Evolutionary conservation across 2,888 invertebrate genomes (phyloP).

Genomic region (Sceliomorpha sp.): DNA sequence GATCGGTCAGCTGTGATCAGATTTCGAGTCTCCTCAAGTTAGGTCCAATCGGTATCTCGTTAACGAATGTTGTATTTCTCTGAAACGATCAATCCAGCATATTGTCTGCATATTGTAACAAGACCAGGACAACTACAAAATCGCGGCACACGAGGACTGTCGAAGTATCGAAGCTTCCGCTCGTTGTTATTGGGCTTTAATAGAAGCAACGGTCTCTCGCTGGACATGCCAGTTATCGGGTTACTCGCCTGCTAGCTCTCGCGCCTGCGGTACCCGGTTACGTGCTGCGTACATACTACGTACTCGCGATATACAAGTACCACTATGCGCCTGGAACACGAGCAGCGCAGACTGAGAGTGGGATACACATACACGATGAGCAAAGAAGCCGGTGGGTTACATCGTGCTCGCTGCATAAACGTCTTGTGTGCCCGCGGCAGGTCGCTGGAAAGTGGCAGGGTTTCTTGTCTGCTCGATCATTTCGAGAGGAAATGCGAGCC

Average conservation of each 20-base stretch:
- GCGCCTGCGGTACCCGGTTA: conserved; percentile 54
- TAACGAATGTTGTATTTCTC: conserved; percentile 27
- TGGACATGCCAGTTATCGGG: conserved; percentile 75
- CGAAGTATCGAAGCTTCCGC: conserved; percentile 66
- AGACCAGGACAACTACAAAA: conserved; percentile 41
- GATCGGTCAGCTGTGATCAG: too few relatives aligned
- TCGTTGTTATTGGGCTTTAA: conserved; percentile 74
- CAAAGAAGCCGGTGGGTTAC: conserved; percentile 36
- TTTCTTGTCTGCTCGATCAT: conserved; percentile 34
- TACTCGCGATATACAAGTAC: conserved; percentile 59
- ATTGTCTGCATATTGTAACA: conserved; percentile 46
- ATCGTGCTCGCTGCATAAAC: conserved; percentile 27
- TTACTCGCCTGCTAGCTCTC: conserved; percentile 62
- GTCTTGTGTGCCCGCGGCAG: conserved; percentile 17
- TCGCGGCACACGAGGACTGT: conserved; percentile 47
- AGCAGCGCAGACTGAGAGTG: conserved; percentile 27
- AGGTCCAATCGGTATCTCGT: too few relatives aligned
- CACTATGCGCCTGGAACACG: conserved; percentile 52
- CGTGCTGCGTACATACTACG: conserved; percentile 56
- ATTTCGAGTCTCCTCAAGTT: too few relatives aligned
- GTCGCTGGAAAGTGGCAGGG: conserved; percentile 31
- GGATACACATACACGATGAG: conserved; percentile 23
- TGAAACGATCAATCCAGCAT: too few relatives aligned
- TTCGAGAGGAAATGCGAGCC: conserved; percentile 44
- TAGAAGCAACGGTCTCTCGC: conserved; percentile 67